These are phyloP conservation scores for Habroteleia sp. DNA, from an alignment of 2,888 invertebrate genomes.

Conservation along the genomic window DNA sequence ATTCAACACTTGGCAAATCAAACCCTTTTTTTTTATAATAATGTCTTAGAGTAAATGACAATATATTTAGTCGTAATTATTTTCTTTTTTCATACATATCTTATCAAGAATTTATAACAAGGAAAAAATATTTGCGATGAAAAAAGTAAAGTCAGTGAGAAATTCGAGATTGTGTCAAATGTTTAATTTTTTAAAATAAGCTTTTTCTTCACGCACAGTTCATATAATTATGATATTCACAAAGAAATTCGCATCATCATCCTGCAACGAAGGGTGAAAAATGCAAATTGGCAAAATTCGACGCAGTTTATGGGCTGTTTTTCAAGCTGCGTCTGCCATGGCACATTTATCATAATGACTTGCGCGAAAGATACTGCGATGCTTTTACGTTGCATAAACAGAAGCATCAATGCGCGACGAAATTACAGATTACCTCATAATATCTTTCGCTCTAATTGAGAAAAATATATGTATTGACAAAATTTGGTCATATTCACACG, in stretches of 20 bases:
- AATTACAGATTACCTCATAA: constrained; percentile 51
- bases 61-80: no score
- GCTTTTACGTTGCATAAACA: constrained; percentile 55
- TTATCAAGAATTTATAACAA: no score
- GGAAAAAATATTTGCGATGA: no score
- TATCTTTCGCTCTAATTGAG: constrained; percentile 22
- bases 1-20: no score
- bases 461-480: constrained; percentile 28
- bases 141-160: no score
- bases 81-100: no score
- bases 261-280: constrained; percentile 59
- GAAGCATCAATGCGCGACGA: constrained; percentile 48
- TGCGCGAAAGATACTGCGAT: constrained; percentile 48
- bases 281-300: constrained; percentile 66
- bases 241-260: constrained; percentile 53
- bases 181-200: constrained; percentile 45
- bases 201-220: constrained; percentile 33
- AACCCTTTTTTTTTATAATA: no score
- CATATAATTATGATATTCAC: constrained; percentile 56
- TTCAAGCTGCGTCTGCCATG: constrained; percentile 52
- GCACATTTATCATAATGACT: constrained; percentile 62
- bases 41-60: no score
- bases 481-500: constrained; percentile 3
- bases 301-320: constrained; percentile 56
- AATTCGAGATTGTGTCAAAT: constrained; percentile 42